Conservation (phyloP, 2,113 vertebrate genomes). For the Nestor notabilis region DNA sequence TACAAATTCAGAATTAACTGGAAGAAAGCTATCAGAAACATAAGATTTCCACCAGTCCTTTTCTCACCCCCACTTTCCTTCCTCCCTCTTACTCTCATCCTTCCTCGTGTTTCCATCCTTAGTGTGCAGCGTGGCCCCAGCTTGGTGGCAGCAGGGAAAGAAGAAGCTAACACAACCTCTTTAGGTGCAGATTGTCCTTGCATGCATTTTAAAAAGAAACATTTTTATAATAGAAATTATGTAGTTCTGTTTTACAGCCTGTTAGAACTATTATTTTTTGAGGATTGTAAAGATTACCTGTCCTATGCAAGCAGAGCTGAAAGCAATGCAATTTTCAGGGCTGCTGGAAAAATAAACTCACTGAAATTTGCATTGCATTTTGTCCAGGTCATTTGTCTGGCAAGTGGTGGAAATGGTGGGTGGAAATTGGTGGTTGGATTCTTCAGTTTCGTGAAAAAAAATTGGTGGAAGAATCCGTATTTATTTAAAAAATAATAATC, state of each 20-base stretch:
- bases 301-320: not conserved
- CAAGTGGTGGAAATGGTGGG: not conserved
- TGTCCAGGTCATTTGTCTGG: not conserved
- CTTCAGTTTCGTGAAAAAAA: not conserved
- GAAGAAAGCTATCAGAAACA: not conserved
- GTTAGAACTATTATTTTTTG: not conserved
- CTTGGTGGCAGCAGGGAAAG: not conserved
- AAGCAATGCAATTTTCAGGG: not conserved
- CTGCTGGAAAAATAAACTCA: not conserved
- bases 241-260: not conserved
- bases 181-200: not conserved
- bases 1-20: not conserved
- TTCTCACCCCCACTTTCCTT: not conserved
- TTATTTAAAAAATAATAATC: not conserved
- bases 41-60: not conserved
- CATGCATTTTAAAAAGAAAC: not conserved
- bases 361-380: not conserved
- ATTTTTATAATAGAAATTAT: not conserved
- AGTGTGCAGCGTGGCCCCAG: accelerated
- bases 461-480: not conserved
- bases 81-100: not conserved
- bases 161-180: not conserved
- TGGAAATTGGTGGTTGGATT: not conserved
- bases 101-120: not conserved
- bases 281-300: not conserved